These are phyloP conservation scores for Mola mola DNA, from an alignment of 2,113 vertebrate genomes.

Conservation along the genomic window DNA sequence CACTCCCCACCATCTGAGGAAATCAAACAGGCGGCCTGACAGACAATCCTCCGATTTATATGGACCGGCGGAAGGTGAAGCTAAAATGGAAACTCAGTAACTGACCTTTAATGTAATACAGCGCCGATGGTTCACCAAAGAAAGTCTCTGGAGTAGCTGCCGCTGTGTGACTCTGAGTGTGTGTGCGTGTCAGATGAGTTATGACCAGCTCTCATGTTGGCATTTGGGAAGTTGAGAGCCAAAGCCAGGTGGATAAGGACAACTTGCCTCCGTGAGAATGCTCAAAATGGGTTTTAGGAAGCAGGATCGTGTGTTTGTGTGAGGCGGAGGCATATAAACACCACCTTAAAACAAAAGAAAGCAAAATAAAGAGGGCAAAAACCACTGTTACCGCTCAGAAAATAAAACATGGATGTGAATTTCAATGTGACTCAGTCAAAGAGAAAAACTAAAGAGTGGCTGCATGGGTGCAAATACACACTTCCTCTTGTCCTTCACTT, in stretches of 20 bases:
- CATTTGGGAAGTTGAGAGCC: conserved; percentile 66
- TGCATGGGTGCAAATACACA: conserved; percentile 18
- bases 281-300: conserved; percentile 62
- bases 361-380: conserved; percentile 30
- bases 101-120: conserved; percentile 73
- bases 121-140: conserved; percentile 58
- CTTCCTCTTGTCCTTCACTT: conserved; percentile 25
- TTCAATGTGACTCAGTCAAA: conserved; percentile 18
- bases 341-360: conserved; percentile 23
- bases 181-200: conserved; percentile 58
- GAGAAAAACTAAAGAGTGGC: neutral
- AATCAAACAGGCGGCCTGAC: conserved; percentile 56
- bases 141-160: conserved; percentile 44
- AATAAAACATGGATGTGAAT: conserved; percentile 31
- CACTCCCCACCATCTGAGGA: conserved; percentile 37
- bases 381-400: neutral
- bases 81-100: conserved; percentile 71
- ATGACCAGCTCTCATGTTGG: conserved; percentile 55
- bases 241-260: conserved; percentile 73
- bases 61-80: conserved; percentile 43
- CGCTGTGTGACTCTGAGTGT: conserved; percentile 13
- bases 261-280: conserved; percentile 70
- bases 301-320: conserved; percentile 1
- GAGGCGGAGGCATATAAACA: conserved; percentile 14
- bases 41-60: conserved; percentile 67